phyloP scores from a whole-genome alignment of 2,113 vertebrate genomes.

The Entelurus aequoreus region DNA sequence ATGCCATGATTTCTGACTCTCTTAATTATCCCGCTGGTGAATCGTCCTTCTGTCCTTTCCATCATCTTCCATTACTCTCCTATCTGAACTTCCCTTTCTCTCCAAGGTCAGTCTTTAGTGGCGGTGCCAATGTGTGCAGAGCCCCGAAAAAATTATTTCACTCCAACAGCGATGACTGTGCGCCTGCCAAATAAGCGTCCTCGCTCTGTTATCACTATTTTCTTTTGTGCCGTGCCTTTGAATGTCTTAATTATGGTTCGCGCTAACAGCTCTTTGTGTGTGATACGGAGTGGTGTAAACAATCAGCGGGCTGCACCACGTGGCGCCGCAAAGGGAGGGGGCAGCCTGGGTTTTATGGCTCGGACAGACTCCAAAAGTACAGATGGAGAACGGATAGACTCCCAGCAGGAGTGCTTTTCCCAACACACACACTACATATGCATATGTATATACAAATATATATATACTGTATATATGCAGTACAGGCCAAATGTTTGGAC shows the following conservation, averaged over 20 bases:
- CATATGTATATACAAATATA: neutral
- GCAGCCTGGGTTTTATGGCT: slow-evolving; percentile 37
- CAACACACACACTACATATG: slow-evolving; percentile 48
- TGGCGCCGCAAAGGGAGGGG: slow-evolving; percentile 46
- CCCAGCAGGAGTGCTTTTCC: slow-evolving; percentile 46
- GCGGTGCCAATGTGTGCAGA: slow-evolving; percentile 42
- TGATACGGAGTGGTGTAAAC: slow-evolving; percentile 61
- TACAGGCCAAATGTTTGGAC: no score
- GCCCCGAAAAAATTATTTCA: slow-evolving; percentile 46
- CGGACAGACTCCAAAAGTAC: slow-evolving; percentile 52
- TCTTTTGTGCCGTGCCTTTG: slow-evolving; percentile 48
- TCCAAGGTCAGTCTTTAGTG: slow-evolving; percentile 67
- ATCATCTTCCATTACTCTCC: slow-evolving; percentile 38
- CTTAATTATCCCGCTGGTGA: neutral
- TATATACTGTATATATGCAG: no score
- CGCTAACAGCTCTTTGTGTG: slow-evolving; percentile 59
- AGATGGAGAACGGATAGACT: slow-evolving; percentile 66
- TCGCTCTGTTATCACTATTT: slow-evolving; percentile 37
- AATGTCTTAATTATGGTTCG: slow-evolving; percentile 37
- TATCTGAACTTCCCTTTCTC: slow-evolving; percentile 50
- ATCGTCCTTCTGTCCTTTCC: slow-evolving; percentile 11
- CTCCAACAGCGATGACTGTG: slow-evolving; percentile 22
- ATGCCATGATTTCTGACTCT: slow-evolving; percentile 2
- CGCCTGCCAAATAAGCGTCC: slow-evolving; percentile 35
- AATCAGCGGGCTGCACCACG: slow-evolving; percentile 52